phyloP scores from a whole-genome alignment of 1,140 invertebrate genomes.

The Apis laboriosa region DNA sequence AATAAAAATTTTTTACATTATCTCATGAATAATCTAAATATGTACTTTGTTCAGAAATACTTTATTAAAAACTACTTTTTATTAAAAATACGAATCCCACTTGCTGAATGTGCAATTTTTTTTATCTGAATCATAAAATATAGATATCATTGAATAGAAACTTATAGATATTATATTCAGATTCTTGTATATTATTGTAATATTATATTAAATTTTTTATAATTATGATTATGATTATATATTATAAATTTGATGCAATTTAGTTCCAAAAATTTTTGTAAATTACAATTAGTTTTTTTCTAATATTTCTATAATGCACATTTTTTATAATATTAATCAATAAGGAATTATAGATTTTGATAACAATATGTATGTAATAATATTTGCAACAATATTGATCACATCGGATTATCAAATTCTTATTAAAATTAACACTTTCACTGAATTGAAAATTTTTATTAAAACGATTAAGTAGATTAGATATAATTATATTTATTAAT shows the following conservation, averaged over 20 bases:
- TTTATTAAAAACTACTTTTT: not conserved
- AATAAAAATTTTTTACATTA: not conserved
- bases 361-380: not conserved
- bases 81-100: not conserved
- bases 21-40: not conserved
- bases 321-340: not conserved
- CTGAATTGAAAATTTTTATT: not conserved
- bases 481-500: not conserved
- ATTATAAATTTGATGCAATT: not conserved
- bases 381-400: not conserved
- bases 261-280: not conserved
- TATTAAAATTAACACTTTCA: not conserved
- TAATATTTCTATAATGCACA: not conserved
- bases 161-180: not conserved
- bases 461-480: not conserved
- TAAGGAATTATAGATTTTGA: not conserved
- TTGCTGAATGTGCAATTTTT: conserved; percentile 21
- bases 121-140: conserved; percentile 3
- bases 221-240: not conserved
- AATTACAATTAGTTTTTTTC: not conserved
- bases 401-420: no score
- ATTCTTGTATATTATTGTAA: not conserved
- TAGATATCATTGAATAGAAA: conserved; percentile 3
- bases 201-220: not conserved
- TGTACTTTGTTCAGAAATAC: conserved; percentile 4